Evolutionary conservation across 2,797 vertebrate genomes (phyloP).

Genomic region (Carcharodon carcharias): DNA sequence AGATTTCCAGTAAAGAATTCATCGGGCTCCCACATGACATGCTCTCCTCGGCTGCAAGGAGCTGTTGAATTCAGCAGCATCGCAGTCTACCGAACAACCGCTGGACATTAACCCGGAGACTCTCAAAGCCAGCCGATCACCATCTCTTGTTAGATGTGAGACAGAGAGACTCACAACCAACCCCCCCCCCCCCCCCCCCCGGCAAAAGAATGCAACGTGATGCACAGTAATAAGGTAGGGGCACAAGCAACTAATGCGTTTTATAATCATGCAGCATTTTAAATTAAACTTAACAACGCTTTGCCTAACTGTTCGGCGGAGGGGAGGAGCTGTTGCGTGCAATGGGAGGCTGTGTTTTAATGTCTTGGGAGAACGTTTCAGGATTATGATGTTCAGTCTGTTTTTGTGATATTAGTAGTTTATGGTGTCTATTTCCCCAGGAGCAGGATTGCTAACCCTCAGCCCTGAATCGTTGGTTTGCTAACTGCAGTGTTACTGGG

Average conservation of each 20-base stretch:
- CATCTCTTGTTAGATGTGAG: not conserved
- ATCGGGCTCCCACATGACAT: not conserved
- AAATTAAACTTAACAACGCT: not conserved
- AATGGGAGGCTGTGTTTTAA: not conserved
- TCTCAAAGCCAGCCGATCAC: not conserved
- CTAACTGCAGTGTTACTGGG: slow-evolving; percentile 32
- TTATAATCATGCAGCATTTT: slow-evolving; percentile 22
- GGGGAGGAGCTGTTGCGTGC: not conserved
- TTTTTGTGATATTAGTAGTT: not conserved
- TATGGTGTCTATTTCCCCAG: not conserved
- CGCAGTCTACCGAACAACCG: not conserved
- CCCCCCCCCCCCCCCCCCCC: too few relatives aligned
- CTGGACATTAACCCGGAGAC: not conserved
- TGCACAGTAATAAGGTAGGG: not conserved
- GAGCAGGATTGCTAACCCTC: not conserved
- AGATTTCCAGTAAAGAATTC: not conserved
- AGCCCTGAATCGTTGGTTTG: not conserved
- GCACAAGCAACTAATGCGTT: not conserved
- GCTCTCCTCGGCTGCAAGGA: not conserved
- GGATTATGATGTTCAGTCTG: not conserved
- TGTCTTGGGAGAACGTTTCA: not conserved
- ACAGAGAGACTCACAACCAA: not conserved
- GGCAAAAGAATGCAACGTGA: not conserved
- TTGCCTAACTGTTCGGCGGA: not conserved
- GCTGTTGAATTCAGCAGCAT: not conserved